These are phyloP conservation scores for Helarctos malayanus DNA, from an alignment of 2,797 vertebrate species.

Conservation along the genomic window DNA sequence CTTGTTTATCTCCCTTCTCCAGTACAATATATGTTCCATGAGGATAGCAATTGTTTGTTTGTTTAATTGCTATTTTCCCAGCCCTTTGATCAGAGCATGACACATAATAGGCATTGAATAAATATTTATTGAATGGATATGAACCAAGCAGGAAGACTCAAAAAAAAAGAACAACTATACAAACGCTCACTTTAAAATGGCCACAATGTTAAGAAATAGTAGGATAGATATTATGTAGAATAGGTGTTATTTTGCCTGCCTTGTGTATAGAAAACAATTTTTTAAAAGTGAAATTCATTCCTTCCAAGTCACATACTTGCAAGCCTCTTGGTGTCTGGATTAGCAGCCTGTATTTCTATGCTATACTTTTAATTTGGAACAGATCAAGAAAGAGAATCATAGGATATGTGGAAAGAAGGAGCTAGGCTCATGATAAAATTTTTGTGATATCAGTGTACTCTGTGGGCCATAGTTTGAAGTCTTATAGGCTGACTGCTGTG, in stretches of 20 bases:
- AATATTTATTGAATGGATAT: slow-evolving; percentile 7
- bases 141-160: neutral
- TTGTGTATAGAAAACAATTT: neutral
- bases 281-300: neutral
- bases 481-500: neutral
- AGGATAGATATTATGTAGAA: neutral
- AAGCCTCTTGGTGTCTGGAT: neutral
- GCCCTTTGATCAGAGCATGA: neutral
- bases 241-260: neutral
- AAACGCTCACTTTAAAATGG: neutral
- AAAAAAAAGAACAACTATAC: neutral
- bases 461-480: neutral
- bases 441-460: neutral
- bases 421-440: neutral
- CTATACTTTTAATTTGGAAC: neutral
- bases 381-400: neutral
- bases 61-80: neutral
- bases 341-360: neutral
- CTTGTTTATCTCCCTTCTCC: neutral
- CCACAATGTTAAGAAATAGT: neutral
- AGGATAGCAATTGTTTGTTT: neutral
- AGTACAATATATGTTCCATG: neutral
- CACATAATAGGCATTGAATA: neutral
- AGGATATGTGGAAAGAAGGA: neutral
- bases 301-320: neutral